phyloP scores from a whole-genome alignment of 2,888 invertebrate species.

The Campoletis raptor region DNA sequence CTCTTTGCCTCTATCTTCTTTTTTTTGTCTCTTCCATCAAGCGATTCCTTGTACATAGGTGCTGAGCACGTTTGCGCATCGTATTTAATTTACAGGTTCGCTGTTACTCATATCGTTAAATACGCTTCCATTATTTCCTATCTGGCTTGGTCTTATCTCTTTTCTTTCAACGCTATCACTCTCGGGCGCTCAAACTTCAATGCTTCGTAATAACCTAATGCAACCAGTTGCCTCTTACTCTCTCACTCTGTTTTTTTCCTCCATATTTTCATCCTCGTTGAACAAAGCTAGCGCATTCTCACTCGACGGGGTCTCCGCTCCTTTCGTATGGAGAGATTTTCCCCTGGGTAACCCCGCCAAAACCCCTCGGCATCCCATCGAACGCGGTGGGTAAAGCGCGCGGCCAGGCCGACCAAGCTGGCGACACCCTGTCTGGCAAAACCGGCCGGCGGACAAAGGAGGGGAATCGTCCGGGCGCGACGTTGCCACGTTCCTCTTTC shows the following conservation, averaged over 20 bases:
- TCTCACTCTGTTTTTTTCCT: slow-evolving; percentile 44
- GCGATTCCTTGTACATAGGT: slow-evolving; percentile 57
- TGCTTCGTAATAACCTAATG: slow-evolving; percentile 22
- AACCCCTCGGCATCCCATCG: slow-evolving; percentile 66
- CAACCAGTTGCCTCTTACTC: slow-evolving; percentile 61
- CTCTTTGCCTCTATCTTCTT: slow-evolving; percentile 41
- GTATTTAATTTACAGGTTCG: not conserved
- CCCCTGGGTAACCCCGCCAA: slow-evolving; percentile 63
- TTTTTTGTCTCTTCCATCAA: slow-evolving; percentile 50
- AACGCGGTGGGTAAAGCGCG: slow-evolving; percentile 72
- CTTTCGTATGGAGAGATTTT: slow-evolving; percentile 53
- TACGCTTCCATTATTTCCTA: slow-evolving; percentile 37
- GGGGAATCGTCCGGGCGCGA: slow-evolving; percentile 76
- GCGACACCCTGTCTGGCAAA: slow-evolving; percentile 98
- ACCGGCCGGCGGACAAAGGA: slow-evolving; percentile 87
- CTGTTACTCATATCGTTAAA: slow-evolving; percentile 24
- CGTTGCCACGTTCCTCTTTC: slow-evolving; percentile 72
- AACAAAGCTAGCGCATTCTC: slow-evolving; percentile 51
- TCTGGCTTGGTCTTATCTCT: slow-evolving; percentile 36
- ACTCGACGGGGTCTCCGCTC: slow-evolving; percentile 58
- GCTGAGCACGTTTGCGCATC: slow-evolving; percentile 45
- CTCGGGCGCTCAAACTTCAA: slow-evolving; percentile 55
- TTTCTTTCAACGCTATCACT: slow-evolving; percentile 50
- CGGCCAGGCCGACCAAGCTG: slow-evolving; percentile 92
- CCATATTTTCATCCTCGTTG: slow-evolving; percentile 34